Conservation (phyloP, 2,113 vertebrate genomes). For the Laterallus jamaicensis region DNA sequence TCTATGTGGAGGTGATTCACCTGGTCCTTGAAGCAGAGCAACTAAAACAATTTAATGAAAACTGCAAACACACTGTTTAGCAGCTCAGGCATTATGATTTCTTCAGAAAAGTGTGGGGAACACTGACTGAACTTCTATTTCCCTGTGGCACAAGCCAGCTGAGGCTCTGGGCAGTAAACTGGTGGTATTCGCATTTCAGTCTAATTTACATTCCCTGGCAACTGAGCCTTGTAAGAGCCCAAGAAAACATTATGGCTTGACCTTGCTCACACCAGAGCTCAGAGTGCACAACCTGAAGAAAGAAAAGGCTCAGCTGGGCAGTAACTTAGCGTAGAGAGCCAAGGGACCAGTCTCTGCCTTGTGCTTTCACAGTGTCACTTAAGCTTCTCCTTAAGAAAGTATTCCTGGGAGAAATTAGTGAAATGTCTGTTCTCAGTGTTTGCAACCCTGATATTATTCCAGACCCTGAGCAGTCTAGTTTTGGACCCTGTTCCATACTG, state of each 20-base stretch:
- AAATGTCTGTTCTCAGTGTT: neutral
- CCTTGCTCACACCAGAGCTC: neutral
- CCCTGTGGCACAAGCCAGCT: neutral
- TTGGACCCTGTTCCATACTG: neutral
- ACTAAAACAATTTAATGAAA: neutral
- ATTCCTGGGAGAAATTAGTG: neutral
- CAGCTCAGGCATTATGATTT: fast-evolving
- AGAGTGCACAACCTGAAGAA: neutral
- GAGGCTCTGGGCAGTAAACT: neutral
- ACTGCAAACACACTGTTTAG: neutral
- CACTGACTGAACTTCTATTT: neutral
- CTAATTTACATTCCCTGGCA: neutral
- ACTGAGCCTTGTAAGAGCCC: neutral
- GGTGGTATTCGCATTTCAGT: neutral
- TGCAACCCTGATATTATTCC: neutral
- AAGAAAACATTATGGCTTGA: neutral
- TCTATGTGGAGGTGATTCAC: neutral
- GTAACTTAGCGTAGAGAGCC: neutral
- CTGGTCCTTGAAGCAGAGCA: neutral
- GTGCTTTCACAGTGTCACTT: neutral
- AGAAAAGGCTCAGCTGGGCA: neutral
- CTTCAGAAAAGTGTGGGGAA: neutral
- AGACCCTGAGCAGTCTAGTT: neutral
- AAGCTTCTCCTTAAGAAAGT: neutral
- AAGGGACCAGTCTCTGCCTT: neutral